Evolutionary conservation across 2,113 vertebrate species (phyloP).

Genomic region (Myiagra hebetior): DNA sequence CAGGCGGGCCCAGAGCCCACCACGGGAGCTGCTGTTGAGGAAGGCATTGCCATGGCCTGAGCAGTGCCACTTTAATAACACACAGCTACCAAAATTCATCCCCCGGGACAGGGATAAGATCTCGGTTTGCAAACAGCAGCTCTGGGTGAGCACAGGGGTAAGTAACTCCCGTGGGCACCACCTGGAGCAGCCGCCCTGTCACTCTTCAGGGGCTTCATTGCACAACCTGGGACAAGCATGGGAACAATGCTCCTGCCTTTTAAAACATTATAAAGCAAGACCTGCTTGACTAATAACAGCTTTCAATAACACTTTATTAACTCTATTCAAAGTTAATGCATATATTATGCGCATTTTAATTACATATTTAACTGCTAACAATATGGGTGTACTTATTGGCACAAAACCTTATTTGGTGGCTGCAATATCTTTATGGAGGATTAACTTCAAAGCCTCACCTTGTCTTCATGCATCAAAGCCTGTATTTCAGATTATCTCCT

Average conservation of each 20-base stretch:
- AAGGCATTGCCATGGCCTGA: accelerated
- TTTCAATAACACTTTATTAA: not conserved
- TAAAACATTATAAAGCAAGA: not conserved
- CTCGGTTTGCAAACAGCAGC: not conserved
- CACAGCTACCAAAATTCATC: not conserved
- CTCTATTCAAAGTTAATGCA: not conserved
- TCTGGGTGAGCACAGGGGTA: not conserved
- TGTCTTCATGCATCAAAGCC: not conserved
- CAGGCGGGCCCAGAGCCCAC: accelerated
- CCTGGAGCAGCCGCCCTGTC: accelerated
- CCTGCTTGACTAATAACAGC: not conserved
- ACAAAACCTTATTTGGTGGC: not conserved
- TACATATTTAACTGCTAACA: not conserved
- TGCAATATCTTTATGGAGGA: not conserved
- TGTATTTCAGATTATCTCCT: not conserved
- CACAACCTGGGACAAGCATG: not conserved
- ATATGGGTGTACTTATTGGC: not conserved
- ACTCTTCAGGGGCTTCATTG: not conserved
- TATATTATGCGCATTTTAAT: not conserved
- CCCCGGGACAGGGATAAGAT: not conserved
- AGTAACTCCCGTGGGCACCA: accelerated
- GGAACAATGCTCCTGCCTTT: not conserved
- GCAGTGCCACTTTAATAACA: not conserved
- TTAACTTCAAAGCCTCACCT: not conserved
- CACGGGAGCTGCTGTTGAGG: not conserved